Percentiles rank a stretch among this genome's conserved stretches.
Evolutionary conservation across 2,797 vertebrate genomes (phyloP).

Genomic region (Caiman crocodilus): DNA sequence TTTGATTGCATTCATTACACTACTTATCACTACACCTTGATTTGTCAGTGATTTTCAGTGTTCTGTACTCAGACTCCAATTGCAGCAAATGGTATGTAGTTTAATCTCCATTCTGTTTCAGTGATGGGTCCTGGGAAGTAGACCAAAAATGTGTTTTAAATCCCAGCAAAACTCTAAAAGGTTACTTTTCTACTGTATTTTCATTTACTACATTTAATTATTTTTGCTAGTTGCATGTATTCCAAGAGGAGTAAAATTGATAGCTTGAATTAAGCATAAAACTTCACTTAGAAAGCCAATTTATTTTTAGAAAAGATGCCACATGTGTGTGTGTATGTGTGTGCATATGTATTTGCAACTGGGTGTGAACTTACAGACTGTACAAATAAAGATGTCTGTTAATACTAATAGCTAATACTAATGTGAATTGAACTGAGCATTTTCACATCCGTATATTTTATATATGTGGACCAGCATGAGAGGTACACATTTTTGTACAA

Average conservation of each 20-base stretch:
- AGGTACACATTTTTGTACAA: background rate
- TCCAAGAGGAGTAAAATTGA: background rate
- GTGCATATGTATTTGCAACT: background rate
- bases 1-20: background rate
- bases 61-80: background rate
- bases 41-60: conserved; percentile 21
- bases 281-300: background rate
- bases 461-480: background rate
- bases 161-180: background rate
- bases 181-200: background rate
- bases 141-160: background rate
- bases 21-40: background rate
- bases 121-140: background rate
- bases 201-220: background rate
- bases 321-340: too few relatives aligned
- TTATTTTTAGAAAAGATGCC: background rate
- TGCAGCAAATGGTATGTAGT: background rate
- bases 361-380: background rate
- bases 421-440: background rate
- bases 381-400: background rate
- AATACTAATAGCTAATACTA: background rate
- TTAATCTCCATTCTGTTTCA: background rate
- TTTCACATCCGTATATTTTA: background rate
- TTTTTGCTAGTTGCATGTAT: background rate
- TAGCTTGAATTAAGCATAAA: background rate